These are phyloP conservation scores for Panulirus ornatus DNA, from an alignment of 1,140 invertebrate species.

Conservation along the genomic window DNA sequence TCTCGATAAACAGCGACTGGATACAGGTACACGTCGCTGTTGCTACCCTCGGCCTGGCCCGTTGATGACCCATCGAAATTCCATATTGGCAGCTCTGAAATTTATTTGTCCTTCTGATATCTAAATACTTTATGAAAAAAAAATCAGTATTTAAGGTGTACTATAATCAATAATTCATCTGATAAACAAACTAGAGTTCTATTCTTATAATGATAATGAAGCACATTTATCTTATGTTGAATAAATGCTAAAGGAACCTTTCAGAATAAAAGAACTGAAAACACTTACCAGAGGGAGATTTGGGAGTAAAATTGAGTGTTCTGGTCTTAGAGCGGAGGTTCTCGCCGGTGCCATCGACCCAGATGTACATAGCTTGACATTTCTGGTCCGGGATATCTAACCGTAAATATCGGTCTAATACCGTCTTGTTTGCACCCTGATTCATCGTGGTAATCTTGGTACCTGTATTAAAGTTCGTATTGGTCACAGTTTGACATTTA, in stretches of 20 bases:
- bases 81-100: conserved; percentile 29
- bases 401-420: conserved; percentile 37
- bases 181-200: too few relatives aligned
- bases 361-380: conserved; percentile 89
- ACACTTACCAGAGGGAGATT: conserved; percentile 79
- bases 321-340: conserved; percentile 91
- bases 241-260: too few relatives aligned
- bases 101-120: too few relatives aligned
- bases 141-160: too few relatives aligned
- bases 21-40: conserved; percentile 36
- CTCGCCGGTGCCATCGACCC: conserved; percentile 82
- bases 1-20: conserved; percentile 26
- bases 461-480: too few relatives aligned
- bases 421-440: conserved; percentile 61
- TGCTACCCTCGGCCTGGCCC: conserved; percentile 33
- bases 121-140: too few relatives aligned
- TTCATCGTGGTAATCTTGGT: too few relatives aligned
- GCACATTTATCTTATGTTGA: too few relatives aligned
- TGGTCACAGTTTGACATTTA: too few relatives aligned
- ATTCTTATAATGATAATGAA: too few relatives aligned
- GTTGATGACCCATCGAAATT: conserved; percentile 38
- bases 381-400: conserved; percentile 78
- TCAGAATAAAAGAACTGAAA: too few relatives aligned
- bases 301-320: conserved; percentile 89
- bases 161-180: too few relatives aligned